Evolutionary conservation across 2,797 vertebrate genomes (phyloP), one percentile per base, ranked within the genome.

Genomic region (Molossus molossus): DNA sequence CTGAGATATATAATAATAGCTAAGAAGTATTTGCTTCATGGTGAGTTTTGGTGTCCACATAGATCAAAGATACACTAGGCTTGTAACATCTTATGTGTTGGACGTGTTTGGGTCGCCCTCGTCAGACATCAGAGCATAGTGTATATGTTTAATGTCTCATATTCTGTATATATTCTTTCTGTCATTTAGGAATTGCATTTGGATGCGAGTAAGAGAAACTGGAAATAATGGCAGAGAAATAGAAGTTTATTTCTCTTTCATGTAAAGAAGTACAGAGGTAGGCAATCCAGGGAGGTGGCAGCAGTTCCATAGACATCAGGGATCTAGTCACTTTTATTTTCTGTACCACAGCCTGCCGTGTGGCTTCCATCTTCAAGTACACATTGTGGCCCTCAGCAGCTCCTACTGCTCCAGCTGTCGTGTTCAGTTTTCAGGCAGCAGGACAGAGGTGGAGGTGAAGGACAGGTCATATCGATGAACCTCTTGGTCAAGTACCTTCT

Each of bases 151-250:
- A 14, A 57, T 55, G 76, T 94, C 77, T 92, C 13, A 65, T 81
- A 25, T 82, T 62, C 45, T 92, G 14, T 4, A 58, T 84, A n/a
- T 17, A 33, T 27, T 37, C 23, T 40, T 83, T 80, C 15, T 80
- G 1, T 91, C 13, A 64, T 83, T 73, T 70, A 87, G 55, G 21
- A 75, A 72, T 88, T 92, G 25, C 57, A 67, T 77, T 92, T 92
- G 65, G 37, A 87, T 72, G 3, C 27, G 87, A 76, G 17, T 67
- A 85, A 50, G 0, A 17, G 25, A 93, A 85, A 76, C 33, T 79
- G 25, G 37, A 82, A 92, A 48, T 73, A 57, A 83, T 29, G 29
- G 13, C 37, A 73, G 57, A 53, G 75, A 85, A 40, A 29, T 13
- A 40, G 64, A 91, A 82, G 27, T 48, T 72, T 62, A 79, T 86